Base-by-base conservation (phyloP, 2,888 invertebrate genomes). In the Antheraea yamamai region DNA sequence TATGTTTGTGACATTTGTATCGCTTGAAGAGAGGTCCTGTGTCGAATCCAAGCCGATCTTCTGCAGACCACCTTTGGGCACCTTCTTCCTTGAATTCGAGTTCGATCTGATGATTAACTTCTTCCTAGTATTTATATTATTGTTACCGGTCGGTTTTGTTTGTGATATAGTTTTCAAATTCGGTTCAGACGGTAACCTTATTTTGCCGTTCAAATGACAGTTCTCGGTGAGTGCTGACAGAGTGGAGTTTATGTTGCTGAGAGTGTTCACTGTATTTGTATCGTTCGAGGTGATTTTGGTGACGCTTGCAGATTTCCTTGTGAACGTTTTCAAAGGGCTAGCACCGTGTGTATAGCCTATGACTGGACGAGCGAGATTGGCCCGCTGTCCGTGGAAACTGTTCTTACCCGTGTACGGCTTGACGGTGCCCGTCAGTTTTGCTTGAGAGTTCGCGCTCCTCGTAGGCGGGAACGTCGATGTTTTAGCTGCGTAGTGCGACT, bases 391-490 rank as follows among this genome's bases (percentile, higher is more conserved):
- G 81, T 94, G 93, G 80, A 95, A 92, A 79, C 93, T 92, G 77
- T 82, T 92, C 75, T 95, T 89, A 20, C 90, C 90, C 2, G 90
- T 90, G 75, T 92, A 93, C 0, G 91, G 90, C 78, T 94, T 94
- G 73, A 87, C 89, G 70, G 83, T 83, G 3, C 86, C 83, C 6
- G 91, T 78, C 77, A 92, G 82, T 75, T 87, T 91, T 35, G 86
- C 87, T 84, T 91, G 91, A 7, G 91, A 89, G 77, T 92, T 94
- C 87, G 93, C 91, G 88, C 92, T 91, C 85, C 95, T 86, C 0
- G 92, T 92, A 78, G 95, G 95, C 81, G 95, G 94, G 83, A 95
- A 95, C 0, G 95, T 94, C 1, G 93, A 92, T 2, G 94, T 95
- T 79, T 94, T 95, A 0, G 92, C 84, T 23, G 90, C 92, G 80